Percentiles rank a stretch among this genome's conserved stretches.
Evolutionary conservation across 2,797 vertebrate species (phyloP).

Genomic region (Podargus strigoides): DNA sequence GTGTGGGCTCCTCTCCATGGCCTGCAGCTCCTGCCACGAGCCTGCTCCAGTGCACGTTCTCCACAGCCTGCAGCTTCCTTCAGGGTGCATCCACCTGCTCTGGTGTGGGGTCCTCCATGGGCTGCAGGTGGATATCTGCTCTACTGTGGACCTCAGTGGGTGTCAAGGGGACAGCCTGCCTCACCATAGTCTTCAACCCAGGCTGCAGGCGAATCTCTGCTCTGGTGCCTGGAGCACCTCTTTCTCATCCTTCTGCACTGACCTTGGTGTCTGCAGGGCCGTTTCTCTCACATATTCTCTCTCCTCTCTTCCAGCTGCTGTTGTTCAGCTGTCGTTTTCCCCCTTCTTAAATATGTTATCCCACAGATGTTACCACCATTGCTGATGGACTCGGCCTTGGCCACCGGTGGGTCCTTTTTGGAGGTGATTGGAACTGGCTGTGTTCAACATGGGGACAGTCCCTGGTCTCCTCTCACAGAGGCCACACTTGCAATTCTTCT

Average conservation of each 20-base stretch:
- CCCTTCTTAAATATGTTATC: background rate
- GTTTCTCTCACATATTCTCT: background rate
- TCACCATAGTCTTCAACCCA: fast-evolving
- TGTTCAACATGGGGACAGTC: fast-evolving
- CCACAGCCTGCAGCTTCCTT: background rate
- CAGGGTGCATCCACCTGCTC: background rate
- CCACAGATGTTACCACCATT: fast-evolving
- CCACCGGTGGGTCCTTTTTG: background rate
- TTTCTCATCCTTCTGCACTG: background rate
- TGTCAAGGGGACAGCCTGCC: background rate
- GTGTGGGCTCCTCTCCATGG: fast-evolving
- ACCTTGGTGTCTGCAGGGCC: fast-evolving
- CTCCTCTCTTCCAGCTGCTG: background rate
- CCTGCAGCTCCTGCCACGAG: background rate
- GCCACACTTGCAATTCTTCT: background rate
- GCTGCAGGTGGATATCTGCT: background rate
- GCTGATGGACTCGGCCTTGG: background rate
- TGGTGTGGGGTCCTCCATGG: fast-evolving
- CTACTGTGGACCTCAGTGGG: fast-evolving
- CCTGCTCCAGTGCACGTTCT: fast-evolving
- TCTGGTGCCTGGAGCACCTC: fast-evolving
- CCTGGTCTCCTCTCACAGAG: background rate
- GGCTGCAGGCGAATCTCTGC: background rate
- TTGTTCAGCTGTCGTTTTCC: background rate
- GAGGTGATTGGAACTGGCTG: fast-evolving